Conservation (phyloP, 2,888 invertebrate genomes). For the Escarpia spicata region DNA sequence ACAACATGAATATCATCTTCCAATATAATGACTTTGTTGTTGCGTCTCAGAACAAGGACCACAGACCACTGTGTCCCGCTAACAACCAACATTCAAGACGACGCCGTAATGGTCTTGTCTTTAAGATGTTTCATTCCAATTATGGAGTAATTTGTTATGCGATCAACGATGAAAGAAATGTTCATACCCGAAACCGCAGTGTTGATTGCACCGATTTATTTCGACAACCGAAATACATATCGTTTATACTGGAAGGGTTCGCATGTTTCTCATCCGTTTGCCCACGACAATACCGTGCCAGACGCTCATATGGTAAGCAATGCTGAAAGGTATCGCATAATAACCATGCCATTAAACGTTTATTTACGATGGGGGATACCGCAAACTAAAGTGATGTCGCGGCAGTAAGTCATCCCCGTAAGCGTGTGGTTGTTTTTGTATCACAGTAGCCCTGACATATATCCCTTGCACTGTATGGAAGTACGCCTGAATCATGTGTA, state of each 20-base stretch:
- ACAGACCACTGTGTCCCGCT: not conserved
- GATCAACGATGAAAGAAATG: not conserved
- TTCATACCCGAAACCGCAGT: not conserved
- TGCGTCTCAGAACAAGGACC: not conserved
- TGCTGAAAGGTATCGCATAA: not conserved
- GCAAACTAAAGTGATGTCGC: not conserved
- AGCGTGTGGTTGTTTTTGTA: no score
- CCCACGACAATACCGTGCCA: not conserved
- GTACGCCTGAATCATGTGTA: no score
- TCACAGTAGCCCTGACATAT: no score
- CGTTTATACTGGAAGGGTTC: not conserved
- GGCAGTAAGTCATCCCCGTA: not conserved
- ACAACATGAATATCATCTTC: not conserved
- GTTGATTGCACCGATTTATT: not conserved
- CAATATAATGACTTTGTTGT: not conserved
- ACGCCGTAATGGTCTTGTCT: not conserved
- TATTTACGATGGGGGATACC: not conserved
- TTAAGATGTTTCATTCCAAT: not conserved
- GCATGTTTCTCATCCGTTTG: not conserved
- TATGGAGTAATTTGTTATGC: not conserved
- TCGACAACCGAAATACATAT: not conserved
- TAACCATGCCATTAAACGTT: not conserved
- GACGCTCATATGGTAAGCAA: not conserved
- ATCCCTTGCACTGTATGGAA: no score
- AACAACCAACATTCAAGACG: not conserved